Percentiles rank a stretch among this genome's conserved stretches.
These are phyloP conservation scores for Atta cephalotes DNA, from an alignment of 1,140 invertebrate species.

Conservation along the genomic window DNA sequence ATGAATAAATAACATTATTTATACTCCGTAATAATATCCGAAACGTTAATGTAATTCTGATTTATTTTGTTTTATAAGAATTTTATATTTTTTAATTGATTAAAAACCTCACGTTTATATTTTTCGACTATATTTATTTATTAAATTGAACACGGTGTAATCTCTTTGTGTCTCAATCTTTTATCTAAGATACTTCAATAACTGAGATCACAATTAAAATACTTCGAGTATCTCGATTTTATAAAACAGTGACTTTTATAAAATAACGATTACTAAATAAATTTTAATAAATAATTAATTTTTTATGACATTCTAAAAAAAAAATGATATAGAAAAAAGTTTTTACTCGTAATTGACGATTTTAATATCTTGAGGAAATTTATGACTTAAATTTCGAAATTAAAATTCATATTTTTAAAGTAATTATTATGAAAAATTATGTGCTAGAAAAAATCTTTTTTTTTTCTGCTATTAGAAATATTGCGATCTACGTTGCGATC, in stretches of 20 bases:
- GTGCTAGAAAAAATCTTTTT: not conserved
- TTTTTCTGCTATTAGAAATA: not conserved
- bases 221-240: conserved; percentile 2
- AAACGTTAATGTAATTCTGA: not conserved
- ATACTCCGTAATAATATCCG: not conserved
- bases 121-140: not conserved
- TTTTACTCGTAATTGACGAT: not conserved
- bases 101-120: not conserved
- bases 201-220: too few species aligned
- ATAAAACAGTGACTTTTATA: not conserved
- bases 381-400: not conserved
- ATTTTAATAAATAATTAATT: not conserved
- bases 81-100: not conserved
- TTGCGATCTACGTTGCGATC: not conserved
- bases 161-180: not conserved
- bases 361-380: not conserved
- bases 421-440: too few species aligned
- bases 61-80: not conserved
- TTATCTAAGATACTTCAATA: not conserved
- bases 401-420: not conserved
- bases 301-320: not conserved
- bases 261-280: not conserved
- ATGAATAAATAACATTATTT: not conserved
- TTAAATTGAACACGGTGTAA: not conserved
- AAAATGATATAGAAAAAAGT: not conserved